Base-by-base conservation (phyloP, 2,888 invertebrate genomes). In the Rhorus exstirpatorius region DNA sequence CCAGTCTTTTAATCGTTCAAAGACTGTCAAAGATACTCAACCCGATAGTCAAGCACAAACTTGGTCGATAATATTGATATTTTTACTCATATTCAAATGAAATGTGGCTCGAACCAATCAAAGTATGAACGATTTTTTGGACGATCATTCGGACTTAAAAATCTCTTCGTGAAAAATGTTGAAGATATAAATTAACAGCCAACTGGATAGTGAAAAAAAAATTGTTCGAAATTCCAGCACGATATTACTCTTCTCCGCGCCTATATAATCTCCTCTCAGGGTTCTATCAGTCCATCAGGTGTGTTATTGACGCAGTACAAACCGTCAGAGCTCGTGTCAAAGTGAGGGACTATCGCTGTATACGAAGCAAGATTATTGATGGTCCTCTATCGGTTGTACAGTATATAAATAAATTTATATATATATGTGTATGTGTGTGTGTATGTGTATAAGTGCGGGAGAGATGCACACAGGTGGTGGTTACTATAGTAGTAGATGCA, bases 311-410 rank as follows among this genome's bases (percentile, higher is more conserved):
- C 60, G 72, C 31, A 60, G 46, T 60, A 35, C 60, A 72, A 72
- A 21, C 70, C 44, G 58, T 71, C 70, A 31, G 26, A 44, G 58
- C 31, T 71, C 58, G 44, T 63, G 53, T 31, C 61, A 70, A 55
- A 46, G 55, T 38, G 44, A 38, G 46, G 44, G 53, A 70, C 70
- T 71, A 65, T 63, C 51, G 44, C 24, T 55, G 61, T 53, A 24
- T 31, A 65, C 10, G 35, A 71, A 49, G 58, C 21, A 44, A 58
- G 72, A 79, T 79, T 72, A 79, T 79, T 51, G 79, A 67, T 79
- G 58, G 63, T 35, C 14, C 41, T 63, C 46, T 55, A 63, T 53
- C 14, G 63, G 55, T 17, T 76, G 17, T 71, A 24, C 24, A 31
- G 8, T 44, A 46, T 71, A 24, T 17, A n/a, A n/a, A 41, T 71